These are phyloP conservation scores for Antechinus stuartii DNA, from an alignment of 2,113 vertebrate genomes.

Conservation along the genomic window DNA sequence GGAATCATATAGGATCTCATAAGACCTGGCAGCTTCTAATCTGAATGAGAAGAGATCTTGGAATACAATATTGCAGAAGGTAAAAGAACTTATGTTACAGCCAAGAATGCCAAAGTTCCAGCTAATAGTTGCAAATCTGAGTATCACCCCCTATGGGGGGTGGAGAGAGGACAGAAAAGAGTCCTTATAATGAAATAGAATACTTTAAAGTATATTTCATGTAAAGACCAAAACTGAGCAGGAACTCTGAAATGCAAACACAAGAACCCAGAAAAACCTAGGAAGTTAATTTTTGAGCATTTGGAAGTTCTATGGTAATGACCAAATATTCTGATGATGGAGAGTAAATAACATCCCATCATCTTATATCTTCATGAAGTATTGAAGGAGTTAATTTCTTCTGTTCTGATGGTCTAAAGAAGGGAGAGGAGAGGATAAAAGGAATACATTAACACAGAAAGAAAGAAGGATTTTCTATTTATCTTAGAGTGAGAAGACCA, in stretches of 20 bases:
- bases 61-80: not conserved
- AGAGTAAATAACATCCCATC: not conserved
- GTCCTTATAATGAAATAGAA: not conserved
- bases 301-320: not conserved
- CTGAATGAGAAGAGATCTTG: not conserved
- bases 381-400: not conserved
- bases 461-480: not conserved
- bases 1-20: not conserved
- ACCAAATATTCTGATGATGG: not conserved
- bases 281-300: not conserved
- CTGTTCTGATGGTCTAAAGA: not conserved
- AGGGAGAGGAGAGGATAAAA: not conserved
- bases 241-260: not conserved
- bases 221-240: not conserved
- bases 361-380: not conserved
- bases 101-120: not conserved
- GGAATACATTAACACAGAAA: not conserved
- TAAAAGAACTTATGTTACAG: not conserved
- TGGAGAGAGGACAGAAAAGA: not conserved
- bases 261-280: not conserved
- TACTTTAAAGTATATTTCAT: not conserved
- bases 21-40: slow-evolving; percentile 1
- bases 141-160: not conserved
- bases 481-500: not conserved
- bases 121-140: not conserved